Percentiles rank a stretch among this genome's conserved stretches.
Conservation (phyloP, 2,888 invertebrate species). For the Ecdyonurus torrentis region DNA sequence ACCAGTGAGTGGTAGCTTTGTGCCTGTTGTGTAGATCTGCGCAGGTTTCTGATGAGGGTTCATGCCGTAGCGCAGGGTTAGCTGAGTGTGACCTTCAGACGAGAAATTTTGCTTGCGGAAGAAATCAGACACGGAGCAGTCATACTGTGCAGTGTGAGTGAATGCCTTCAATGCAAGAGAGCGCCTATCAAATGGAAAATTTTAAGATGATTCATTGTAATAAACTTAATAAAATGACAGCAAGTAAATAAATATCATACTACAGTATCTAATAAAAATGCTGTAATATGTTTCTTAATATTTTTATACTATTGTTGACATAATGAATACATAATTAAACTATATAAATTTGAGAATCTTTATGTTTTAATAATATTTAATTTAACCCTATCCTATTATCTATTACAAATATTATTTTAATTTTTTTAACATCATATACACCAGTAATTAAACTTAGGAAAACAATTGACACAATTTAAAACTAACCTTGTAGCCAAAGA, state of each 20-base stretch:
- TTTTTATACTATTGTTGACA: no score
- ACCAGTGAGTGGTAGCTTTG: conserved; percentile 62
- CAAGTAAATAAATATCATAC: no score
- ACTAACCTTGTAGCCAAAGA: conserved; percentile 48
- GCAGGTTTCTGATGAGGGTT: conserved; percentile 98
- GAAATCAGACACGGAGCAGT: conserved; percentile 85
- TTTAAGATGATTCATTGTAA: no score
- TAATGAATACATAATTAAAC: no score
- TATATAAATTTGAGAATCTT: not conserved
- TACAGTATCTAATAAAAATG: no score
- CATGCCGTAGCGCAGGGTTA: conserved; percentile 85
- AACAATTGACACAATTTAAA: not conserved
- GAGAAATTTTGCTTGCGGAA: conserved; percentile 77
- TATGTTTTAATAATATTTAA: not conserved
- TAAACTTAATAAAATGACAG: no score
- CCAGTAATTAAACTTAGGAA: not conserved
- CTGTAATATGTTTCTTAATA: no score
- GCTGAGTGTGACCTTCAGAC: conserved; percentile 46
- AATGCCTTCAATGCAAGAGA: conserved; percentile 82
- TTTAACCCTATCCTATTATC: not conserved
- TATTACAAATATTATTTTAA: conserved; percentile 4
- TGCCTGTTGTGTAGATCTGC: conserved; percentile 66
- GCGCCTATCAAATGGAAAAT: no score
- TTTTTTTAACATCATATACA: no score
- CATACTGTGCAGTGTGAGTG: conserved; percentile 90